Base-by-base conservation (phyloP, 2,113 vertebrate genomes). In the Notechis scutatus region DNA sequence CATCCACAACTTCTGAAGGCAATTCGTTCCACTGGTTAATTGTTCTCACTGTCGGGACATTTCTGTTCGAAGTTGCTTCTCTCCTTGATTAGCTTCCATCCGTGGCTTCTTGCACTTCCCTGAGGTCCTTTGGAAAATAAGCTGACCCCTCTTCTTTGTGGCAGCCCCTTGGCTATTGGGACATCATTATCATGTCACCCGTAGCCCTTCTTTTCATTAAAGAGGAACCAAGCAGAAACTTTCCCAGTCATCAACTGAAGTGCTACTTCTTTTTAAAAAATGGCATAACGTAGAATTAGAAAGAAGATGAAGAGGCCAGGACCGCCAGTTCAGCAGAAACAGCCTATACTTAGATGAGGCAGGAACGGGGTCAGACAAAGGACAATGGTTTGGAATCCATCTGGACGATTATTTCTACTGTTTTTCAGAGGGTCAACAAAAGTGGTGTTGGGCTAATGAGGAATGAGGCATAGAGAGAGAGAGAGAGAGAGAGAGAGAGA, bases 391-490 rank as follows among this genome's bases (percentile, higher is more conserved):
- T 69, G 92, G 39, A 90, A 93, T 61, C 88, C 42, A 85, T 89
- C 92, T 57, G 47, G 6, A 14, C 9, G 85, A n/a, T 88, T 95
- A 88, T 61, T 93, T 92, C 54, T 90, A 85, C 55, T 11, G 81
- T 55, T 94, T 87, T 23, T 47, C 85, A 87, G 90, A 94, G 88
- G 61, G 23, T 29, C 55, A 11, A 47, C 91, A 90, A 90, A 34
- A 55, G 34, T 57, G 54, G 90, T 90, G 90, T 88, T 85, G 39
- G 45, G 47, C 23, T 88, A 91, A 93, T 47, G 87, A 90, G 54
- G 39, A 57, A 26, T 64, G 92, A 39, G 20, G 55, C 92, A 85
- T 26, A 39, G 50, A n/a, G 8, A 4, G 23, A 47, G 5, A 47
- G 45, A 47, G 45, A 47, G 3, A 47, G 45, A 5, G 3, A 45